Evolutionary conservation across 1,140 invertebrate genomes (phyloP), one percentile per base, ranked within the genome.

Genomic region (Zeugodacus cucurbitae): DNA sequence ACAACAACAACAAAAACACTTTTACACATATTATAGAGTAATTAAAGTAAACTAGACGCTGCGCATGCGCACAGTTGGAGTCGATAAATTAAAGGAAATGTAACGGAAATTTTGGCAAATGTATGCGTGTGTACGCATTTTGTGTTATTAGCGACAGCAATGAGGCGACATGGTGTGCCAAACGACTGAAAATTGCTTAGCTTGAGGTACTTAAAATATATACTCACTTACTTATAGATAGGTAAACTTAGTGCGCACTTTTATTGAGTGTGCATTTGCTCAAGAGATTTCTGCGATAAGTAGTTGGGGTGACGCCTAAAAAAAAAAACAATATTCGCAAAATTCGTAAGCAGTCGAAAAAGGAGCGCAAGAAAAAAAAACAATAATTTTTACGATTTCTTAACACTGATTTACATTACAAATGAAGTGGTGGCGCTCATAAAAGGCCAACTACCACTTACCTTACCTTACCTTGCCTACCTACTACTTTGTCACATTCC

Each of bases 391-490:
- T 29, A 17, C 74, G 74, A 82, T 82, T 82, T 82, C 41, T 48
- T 48, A 44, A 82, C 74, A 44, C 74, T 82, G 41, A 82, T 82
- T 82, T 82, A 82, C 74, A 82, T 82, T 82, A 82, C 74, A 82
- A 82, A 82, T 82, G 74, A 82, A 48, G 37, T 82, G 74, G 41
- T 82, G 74, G 74, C 74, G 74, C 74, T 82, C 74, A 82, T 82
- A 82, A 82, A 82, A 82, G 74, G 44, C 74, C n/a, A 48, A 82
- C 41, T 17, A 48, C 74, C 8, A 82, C 70, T 41, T 41, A 74
- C 22, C 64, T 70, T 70, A 70, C 67, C 34, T 70, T n/a, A n/a
- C n/a, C 70, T 6, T 78, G 44, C 70, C 32, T 41, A 41, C 34
- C 17, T 44, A 78, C 41, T 54, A 22, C 74, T 48, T 48, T 82